Evolutionary conservation across 2,113 vertebrate genomes (phyloP).

Genomic region (Tenrec ecaudatus): DNA sequence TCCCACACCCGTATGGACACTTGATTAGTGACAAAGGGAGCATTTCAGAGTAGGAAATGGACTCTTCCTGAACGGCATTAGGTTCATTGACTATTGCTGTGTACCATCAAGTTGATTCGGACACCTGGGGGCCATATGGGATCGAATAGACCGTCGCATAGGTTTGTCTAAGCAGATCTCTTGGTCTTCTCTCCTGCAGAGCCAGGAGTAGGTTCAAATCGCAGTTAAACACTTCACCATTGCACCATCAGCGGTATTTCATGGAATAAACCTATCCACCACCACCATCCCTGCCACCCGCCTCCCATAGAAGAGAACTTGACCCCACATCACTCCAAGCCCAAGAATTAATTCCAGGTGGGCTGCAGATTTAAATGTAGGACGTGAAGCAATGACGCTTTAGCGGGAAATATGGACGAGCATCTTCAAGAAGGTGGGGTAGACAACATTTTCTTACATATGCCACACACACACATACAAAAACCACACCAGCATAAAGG

Average conservation of each 20-base stretch:
- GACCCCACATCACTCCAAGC: not conserved
- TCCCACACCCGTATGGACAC: not conserved
- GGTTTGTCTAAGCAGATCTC: not conserved
- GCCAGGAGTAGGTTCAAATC: not conserved
- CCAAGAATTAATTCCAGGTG: not conserved
- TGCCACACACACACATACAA: not conserved
- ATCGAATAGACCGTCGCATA: not conserved
- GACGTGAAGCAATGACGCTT: conserved; percentile 22
- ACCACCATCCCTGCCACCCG: not conserved
- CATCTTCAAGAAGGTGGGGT: not conserved
- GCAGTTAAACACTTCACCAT: not conserved
- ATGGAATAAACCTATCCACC: not conserved
- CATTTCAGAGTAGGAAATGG: not conserved
- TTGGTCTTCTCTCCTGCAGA: not conserved
- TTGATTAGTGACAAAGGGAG: not conserved
- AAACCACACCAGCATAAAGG: not conserved
- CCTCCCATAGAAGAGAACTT: not conserved
- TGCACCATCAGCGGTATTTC: not conserved
- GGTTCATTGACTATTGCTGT: not conserved
- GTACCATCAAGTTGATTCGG: not conserved
- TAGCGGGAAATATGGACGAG: not conserved
- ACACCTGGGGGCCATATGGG: not conserved
- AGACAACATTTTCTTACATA: not conserved
- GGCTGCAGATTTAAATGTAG: not conserved
- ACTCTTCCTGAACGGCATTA: not conserved